A percentile compares a stretch with the other conserved stretches of the same genome.
These are phyloP conservation scores for Idaea dimidiata DNA, from an alignment of 2,888 invertebrate species.

Conservation along the genomic window DNA sequence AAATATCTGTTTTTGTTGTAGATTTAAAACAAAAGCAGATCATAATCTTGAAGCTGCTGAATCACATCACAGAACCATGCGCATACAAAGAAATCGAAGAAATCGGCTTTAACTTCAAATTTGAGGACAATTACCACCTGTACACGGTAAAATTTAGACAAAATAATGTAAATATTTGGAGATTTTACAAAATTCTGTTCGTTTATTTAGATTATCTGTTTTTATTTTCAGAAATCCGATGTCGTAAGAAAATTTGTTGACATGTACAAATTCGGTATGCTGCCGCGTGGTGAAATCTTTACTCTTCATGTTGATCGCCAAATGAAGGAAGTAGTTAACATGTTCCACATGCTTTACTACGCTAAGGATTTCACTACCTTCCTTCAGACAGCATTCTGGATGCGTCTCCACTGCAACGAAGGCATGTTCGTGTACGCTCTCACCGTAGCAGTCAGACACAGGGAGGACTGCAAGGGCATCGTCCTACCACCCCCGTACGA, in stretches of 20 bases:
- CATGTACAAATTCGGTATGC: conserved; percentile 72
- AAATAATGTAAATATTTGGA: conserved; percentile 10
- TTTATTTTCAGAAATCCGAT: conserved; percentile 70
- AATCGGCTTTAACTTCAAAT: conserved; percentile 61
- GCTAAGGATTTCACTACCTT: conserved; percentile 77
- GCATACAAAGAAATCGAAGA: conserved; percentile 72
- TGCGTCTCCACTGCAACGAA: conserved; percentile 76
- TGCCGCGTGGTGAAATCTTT: conserved; percentile 80
- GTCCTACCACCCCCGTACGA: conserved; percentile 80
- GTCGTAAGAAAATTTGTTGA: conserved; percentile 80
- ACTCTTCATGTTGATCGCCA: conserved; percentile 73
- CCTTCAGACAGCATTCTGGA: conserved; percentile 74
- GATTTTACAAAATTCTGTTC: neutral
- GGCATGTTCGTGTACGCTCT: conserved; percentile 80
- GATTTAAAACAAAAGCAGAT: conserved; percentile 68
- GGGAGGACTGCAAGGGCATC: conserved; percentile 72
- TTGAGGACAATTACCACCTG: conserved; percentile 61
- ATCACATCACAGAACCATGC: conserved; percentile 71
- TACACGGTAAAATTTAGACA: conserved; percentile 50
- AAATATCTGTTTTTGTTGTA: neutral
- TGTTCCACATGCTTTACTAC: conserved; percentile 78
- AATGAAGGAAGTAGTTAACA: conserved; percentile 70
- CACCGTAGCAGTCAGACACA: conserved; percentile 75
- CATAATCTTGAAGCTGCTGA: conserved; percentile 72
- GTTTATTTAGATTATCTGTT: neutral